Conservation (phyloP, 2,797 vertebrate species). For the Nyctibius grandis region DNA sequence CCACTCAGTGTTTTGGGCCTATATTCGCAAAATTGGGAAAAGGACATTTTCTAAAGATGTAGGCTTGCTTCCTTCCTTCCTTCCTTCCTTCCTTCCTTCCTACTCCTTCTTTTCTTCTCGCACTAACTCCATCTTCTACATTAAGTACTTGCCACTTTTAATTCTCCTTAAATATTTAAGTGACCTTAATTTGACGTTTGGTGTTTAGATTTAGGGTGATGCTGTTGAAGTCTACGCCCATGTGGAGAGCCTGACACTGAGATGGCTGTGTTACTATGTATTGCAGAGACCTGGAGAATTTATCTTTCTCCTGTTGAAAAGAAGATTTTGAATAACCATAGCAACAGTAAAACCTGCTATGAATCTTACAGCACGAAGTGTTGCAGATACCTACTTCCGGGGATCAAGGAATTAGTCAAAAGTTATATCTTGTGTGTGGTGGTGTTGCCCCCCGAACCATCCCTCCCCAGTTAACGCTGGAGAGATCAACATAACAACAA, state of each 20-base stretch:
- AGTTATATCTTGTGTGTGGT: background rate
- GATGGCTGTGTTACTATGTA: background rate
- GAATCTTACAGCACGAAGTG: conserved; percentile 64
- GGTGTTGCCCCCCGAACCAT: background rate
- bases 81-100: too few species aligned
- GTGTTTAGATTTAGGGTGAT: background rate
- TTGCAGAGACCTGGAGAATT: conserved; percentile 77
- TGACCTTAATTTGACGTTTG: background rate
- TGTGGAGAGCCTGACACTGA: background rate
- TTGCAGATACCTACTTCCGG: conserved; percentile 69
- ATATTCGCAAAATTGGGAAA: background rate
- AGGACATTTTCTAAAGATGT: background rate
- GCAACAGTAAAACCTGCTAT: conserved; percentile 78
- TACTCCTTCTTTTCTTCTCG: background rate
- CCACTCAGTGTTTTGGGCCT: background rate
- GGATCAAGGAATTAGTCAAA: background rate
- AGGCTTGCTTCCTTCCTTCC: too few species aligned
- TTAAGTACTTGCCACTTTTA: background rate
- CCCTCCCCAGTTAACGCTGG: background rate
- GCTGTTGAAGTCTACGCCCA: background rate
- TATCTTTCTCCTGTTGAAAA: conserved; percentile 82
- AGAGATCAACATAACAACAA: background rate
- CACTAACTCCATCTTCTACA: background rate
- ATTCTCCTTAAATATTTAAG: background rate
- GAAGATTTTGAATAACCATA: conserved; percentile 76